Evolutionary conservation across 1,140 invertebrate genomes (phyloP).

Genomic region (Diuraphis noxia): DNA sequence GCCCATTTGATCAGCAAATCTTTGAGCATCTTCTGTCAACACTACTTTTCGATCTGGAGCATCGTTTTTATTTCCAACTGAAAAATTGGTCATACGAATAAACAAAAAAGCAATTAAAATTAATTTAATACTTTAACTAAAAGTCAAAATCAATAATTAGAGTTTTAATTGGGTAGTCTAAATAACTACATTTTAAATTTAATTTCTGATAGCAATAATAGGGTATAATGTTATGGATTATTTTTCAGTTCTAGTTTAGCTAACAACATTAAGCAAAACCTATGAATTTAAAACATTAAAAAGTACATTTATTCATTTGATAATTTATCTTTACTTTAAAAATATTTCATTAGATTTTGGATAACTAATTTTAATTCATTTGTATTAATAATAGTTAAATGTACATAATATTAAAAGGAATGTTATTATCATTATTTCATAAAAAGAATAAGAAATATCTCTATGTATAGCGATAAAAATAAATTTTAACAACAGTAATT

Average conservation of each 20-base stretch:
- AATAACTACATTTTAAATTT: neutral
- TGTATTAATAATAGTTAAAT: neutral
- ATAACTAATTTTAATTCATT: neutral
- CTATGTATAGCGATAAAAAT: neutral
- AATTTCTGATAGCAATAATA: neutral
- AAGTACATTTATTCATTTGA: neutral
- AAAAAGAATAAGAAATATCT: neutral
- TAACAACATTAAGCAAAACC: no score
- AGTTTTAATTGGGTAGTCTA: neutral
- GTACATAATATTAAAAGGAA: neutral
- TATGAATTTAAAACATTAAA: no score
- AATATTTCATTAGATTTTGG: neutral
- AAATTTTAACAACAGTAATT: neutral
- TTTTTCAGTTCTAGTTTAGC: neutral
- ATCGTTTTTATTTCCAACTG: constrained; percentile 99
- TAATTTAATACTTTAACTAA: neutral
- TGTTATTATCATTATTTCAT: no score
- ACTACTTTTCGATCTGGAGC: constrained; percentile 96
- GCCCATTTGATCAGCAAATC: constrained; percentile 95
- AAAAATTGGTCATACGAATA: constrained; percentile 58
- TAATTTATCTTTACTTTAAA: neutral
- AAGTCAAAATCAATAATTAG: no score
- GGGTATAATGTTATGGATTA: neutral
- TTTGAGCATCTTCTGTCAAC: constrained; percentile 92
- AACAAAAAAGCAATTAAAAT: neutral